A percentile compares a stretch with the other conserved stretches of the same genome.
Conservation (phyloP, 2,888 invertebrate genomes). For the Trissolcus brochymenae region DNA sequence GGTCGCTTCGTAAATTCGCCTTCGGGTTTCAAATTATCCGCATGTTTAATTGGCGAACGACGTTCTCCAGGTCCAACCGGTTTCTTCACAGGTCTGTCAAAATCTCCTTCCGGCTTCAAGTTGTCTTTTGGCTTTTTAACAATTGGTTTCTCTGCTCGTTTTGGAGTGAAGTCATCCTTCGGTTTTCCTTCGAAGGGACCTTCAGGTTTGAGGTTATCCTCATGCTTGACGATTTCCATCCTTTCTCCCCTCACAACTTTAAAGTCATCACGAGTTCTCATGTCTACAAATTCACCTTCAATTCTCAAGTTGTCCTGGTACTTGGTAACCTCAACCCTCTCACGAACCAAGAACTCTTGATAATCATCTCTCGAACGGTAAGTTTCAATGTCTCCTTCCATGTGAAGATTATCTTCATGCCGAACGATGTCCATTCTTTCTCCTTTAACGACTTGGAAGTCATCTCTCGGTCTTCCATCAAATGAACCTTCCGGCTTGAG, state of each 20-base stretch:
- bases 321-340: conserved; percentile 68
- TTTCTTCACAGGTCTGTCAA: conserved; percentile 76
- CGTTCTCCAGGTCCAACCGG: conserved; percentile 52
- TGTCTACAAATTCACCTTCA: conserved; percentile 78
- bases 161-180: conserved; percentile 20
- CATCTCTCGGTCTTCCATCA: conserved; percentile 79
- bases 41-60: conserved; percentile 58
- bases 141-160: conserved; percentile 68
- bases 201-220: conserved; percentile 64
- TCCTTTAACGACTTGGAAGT: conserved; percentile 76
- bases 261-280: conserved; percentile 12
- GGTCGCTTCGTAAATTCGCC: conserved; percentile 67
- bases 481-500: conserved; percentile 75
- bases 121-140: conserved; percentile 75
- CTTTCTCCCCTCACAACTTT: conserved; percentile 66
- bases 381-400: conserved; percentile 77
- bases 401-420: conserved; percentile 78
- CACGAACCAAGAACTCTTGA: conserved; percentile 63
- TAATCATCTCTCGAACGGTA: conserved; percentile 79
- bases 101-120: conserved; percentile 76
- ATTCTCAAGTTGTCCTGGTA: conserved; percentile 79
- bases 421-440: conserved; percentile 72
- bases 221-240: conserved; percentile 61
- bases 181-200: conserved; percentile 72
- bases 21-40: conserved; percentile 72